These are phyloP conservation scores for Craseonycteris thonglongyai DNA, from an alignment of 2,113 vertebrate genomes.

Conservation along the genomic window DNA sequence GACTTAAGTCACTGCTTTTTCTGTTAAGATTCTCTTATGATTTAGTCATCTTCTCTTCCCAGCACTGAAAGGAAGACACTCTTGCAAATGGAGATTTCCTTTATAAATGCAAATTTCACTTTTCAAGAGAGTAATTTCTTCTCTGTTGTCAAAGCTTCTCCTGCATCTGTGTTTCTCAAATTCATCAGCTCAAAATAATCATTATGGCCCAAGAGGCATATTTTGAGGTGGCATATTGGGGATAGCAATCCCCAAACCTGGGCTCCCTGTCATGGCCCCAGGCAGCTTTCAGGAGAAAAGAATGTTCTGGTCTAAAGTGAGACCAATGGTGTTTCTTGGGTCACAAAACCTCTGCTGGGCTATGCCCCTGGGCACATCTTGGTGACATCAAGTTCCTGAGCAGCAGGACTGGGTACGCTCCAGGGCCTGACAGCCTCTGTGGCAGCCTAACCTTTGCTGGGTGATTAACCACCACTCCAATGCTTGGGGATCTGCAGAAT, in stretches of 20 bases:
- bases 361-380: background rate
- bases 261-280: background rate
- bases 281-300: background rate
- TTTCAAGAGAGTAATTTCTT: background rate
- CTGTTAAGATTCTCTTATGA: background rate
- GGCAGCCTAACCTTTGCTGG: background rate
- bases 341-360: conserved; percentile 13
- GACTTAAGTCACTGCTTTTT: background rate
- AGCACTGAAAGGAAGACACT: background rate
- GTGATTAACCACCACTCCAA: background rate
- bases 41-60: background rate
- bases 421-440: background rate
- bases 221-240: background rate
- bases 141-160: background rate
- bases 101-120: background rate
- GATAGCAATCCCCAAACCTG: background rate
- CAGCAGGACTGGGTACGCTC: background rate
- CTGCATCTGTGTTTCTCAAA: background rate
- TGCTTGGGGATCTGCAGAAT: background rate
- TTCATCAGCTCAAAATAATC: background rate
- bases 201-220: background rate
- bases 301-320: background rate
- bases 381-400: background rate
- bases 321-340: background rate
- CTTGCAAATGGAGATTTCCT: background rate